phyloP scores from a whole-genome alignment of 2,797 vertebrate genomes.

The Anguilla pacifica region DNA sequence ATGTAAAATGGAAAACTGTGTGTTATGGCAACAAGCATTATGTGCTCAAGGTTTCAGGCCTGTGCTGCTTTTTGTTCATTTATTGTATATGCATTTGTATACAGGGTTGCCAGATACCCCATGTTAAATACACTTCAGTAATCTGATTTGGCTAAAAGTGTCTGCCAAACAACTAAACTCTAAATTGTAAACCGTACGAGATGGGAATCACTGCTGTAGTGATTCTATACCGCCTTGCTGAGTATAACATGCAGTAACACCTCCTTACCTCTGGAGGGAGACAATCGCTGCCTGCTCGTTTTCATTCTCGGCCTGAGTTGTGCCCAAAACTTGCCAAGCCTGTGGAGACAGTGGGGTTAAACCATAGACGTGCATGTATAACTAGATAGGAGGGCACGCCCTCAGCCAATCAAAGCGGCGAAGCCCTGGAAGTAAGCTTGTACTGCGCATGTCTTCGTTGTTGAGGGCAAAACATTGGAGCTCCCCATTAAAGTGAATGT shows the following conservation, averaged over 20 bases:
- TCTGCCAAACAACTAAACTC: not conserved
- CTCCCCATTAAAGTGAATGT: too few species aligned
- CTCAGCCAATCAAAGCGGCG: too few species aligned
- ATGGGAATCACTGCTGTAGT: not conserved
- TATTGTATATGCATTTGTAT: not conserved
- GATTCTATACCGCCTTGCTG: not conserved
- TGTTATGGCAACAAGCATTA: not conserved
- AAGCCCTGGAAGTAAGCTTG: too few species aligned
- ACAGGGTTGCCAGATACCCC: too few species aligned
- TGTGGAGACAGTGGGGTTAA: constrained; percentile 60
- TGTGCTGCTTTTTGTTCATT: not conserved
- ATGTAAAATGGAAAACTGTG: not conserved
- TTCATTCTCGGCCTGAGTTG: constrained; percentile 97
- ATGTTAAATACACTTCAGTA: not conserved
- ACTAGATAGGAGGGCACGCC: too few species aligned
- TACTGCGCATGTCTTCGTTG: too few species aligned
- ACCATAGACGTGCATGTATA: too few species aligned
- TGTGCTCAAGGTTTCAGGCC: not conserved
- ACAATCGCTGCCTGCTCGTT: constrained; percentile 97
- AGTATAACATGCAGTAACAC: constrained; percentile 48
- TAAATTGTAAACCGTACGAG: not conserved
- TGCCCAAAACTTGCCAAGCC: constrained; percentile 98
- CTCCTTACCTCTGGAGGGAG: constrained; percentile 93
- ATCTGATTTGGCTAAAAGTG: not conserved
- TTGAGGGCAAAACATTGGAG: too few species aligned